Evolutionary conservation across 2,113 vertebrate species (phyloP).

Genomic region (Ictidomys tridecemlineatus): DNA sequence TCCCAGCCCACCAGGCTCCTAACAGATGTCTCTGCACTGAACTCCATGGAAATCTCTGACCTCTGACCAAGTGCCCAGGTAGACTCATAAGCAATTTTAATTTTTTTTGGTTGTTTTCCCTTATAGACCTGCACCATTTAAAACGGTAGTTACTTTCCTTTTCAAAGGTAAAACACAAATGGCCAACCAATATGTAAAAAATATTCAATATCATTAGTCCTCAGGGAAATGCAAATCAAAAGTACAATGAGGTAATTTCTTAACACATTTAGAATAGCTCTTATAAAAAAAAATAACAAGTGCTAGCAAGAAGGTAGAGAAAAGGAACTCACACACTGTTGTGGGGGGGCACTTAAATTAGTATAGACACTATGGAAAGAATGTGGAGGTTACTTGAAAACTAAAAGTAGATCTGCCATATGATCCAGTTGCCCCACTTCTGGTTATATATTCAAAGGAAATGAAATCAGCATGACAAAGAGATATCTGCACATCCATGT

Average conservation of each 20-base stretch:
- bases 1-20: background rate
- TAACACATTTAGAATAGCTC: background rate
- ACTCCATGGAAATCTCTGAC: background rate
- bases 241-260: background rate
- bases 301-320: background rate
- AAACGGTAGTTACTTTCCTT: background rate
- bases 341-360: background rate
- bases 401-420: background rate
- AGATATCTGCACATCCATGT: background rate
- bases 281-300: background rate
- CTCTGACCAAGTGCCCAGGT: background rate
- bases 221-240: background rate
- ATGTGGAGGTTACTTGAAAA: no score
- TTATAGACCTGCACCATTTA: background rate
- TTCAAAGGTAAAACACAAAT: background rate
- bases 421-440: background rate
- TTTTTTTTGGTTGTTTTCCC: background rate
- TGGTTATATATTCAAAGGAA: background rate
- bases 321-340: background rate
- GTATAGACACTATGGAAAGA: background rate
- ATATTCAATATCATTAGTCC: background rate
- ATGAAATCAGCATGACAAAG: background rate
- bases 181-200: background rate
- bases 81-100: accelerated
- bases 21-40: background rate